Base-by-base conservation (phyloP, 2,888 invertebrate species). In the Notodonta ziczac region DNA sequence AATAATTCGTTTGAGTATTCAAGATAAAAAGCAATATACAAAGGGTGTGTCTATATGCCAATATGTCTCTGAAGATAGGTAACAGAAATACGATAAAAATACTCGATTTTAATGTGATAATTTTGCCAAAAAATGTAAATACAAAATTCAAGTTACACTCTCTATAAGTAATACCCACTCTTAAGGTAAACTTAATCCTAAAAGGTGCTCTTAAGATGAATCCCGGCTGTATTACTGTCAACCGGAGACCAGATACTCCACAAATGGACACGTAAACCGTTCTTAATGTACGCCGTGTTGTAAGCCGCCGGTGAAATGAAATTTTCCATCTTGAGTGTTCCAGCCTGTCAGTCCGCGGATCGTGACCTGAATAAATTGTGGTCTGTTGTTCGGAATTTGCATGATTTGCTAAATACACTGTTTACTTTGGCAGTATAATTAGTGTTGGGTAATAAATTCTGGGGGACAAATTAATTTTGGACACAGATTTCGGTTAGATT, bases 351-450 rank as follows among this genome's bases (percentile, higher is more conserved):
- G 56, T 52, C 55, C 56, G 48, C 39, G 57, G 44, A 52, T 16
- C 57, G 13, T 60, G 64, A 57, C 57, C 62, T 8, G 72, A 60
- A 69, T 72, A 35, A 67, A 66, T 63, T 46, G 13, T 55, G 61
- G 14, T 24, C 52, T 55, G 44, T 61, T 16, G 48, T 59, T 60
- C 10, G 53, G 54, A 64, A 62, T 62, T 60, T 72, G 57, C 62
- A 72, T 68, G 60, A 61, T 59, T 60, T 56, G 35, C 57, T 14
- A 56, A 66, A 56, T 56, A 58, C 44, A 48, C 57, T 48, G 10
- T 57, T 40, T 52, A 57, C 60, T 66, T 57, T 32, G n/a, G 16
- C 55, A 63, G 24, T 44, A 8, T 61, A 54, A 48, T 59, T 58
- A 14, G 10, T 16, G 14, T 7, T 52, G 52, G 4, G n/a, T 0